Conservation (phyloP, 2,113 vertebrate genomes). For the Nannobrachium achirus region DNA sequence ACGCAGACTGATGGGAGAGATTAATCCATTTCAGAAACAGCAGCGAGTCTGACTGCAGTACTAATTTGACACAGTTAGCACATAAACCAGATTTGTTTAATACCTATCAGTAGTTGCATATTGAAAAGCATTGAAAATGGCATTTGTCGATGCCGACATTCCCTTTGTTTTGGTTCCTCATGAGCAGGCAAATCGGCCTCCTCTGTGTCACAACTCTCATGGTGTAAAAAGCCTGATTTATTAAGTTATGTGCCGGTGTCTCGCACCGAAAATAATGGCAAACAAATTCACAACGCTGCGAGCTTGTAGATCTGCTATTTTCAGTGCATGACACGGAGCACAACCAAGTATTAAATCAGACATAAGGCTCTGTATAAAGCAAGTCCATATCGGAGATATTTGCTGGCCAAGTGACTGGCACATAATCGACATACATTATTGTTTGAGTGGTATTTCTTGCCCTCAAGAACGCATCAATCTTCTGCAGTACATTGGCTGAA, state of each 20-base stretch:
- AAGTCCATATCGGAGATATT: background rate
- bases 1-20: background rate
- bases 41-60: background rate
- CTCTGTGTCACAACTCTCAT: background rate
- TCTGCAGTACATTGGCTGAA: background rate
- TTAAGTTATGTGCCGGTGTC: no score
- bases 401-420: background rate
- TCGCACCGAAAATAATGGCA: no score
- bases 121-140: background rate
- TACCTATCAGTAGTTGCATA: background rate
- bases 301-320: no score
- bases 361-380: background rate
- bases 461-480: no score
- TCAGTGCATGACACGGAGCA: no score
- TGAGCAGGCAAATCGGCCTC: background rate
- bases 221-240: background rate
- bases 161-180: no score
- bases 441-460: background rate
- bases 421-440: background rate
- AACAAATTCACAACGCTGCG: no score
- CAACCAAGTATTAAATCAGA: no score
- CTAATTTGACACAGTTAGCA: background rate
- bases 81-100: background rate
- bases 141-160: background rate
- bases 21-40: background rate